Percentiles rank a stretch among this genome's conserved stretches.
These are phyloP conservation scores for Diglossa cyanea DNA, from an alignment of 2,797 vertebrate genomes.

Conservation along the genomic window DNA sequence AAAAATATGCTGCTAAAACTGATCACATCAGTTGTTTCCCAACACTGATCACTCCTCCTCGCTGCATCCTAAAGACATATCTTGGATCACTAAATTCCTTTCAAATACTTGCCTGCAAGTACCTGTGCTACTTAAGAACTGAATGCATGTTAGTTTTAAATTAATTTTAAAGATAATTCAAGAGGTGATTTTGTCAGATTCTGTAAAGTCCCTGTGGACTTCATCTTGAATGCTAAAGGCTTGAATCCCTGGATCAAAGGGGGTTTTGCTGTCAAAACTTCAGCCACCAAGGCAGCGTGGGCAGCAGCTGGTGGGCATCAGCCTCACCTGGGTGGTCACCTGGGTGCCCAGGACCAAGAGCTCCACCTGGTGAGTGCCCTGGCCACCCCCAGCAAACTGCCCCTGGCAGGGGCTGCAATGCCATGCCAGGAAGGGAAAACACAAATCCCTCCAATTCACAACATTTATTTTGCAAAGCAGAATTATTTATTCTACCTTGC, in stretches of 20 bases:
- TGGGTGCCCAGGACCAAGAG: neutral
- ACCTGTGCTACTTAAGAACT: neutral
- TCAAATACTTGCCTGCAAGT: neutral
- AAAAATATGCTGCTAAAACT: constrained; percentile 33
- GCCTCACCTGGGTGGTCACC: neutral
- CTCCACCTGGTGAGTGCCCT: fast-evolving
- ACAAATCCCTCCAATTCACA: neutral
- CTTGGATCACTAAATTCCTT: neutral
- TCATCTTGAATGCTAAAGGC: neutral
- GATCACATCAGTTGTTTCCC: constrained; percentile 15
- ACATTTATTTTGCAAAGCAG: neutral
- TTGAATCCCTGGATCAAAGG: neutral
- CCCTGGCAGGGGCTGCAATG: neutral
- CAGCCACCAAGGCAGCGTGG: neutral
- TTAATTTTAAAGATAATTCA: neutral
- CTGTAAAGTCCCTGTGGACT: neutral
- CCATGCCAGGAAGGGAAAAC: neutral
- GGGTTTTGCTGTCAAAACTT: neutral
- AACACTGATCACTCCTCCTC: neutral
- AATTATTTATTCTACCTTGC: neutral
- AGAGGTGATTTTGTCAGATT: neutral
- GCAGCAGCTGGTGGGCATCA: neutral
- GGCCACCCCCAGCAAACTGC: fast-evolving
- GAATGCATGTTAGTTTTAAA: neutral
- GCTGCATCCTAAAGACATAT: neutral